Evolutionary conservation across 2,888 invertebrate genomes (phyloP).

Genomic region (Theretra japonica): DNA sequence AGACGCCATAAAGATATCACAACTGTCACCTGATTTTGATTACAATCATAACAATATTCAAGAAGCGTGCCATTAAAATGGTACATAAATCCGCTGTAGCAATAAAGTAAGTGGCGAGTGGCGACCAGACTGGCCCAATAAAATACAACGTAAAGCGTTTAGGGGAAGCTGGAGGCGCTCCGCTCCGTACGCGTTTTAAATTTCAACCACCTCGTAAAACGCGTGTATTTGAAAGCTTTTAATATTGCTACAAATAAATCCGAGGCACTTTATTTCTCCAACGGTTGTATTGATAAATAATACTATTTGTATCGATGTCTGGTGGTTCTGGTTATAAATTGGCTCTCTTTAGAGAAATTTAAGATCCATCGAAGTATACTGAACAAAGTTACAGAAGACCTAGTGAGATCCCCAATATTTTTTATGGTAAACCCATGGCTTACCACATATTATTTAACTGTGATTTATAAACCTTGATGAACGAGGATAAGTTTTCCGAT

Average conservation of each 20-base stretch:
- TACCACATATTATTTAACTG: too few relatives aligned
- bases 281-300: slow-evolving; percentile 2
- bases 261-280: slow-evolving; percentile 43
- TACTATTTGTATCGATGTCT: not conserved
- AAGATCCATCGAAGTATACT: too few relatives aligned
- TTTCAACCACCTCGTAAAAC: slow-evolving; percentile 63
- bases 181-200: slow-evolving; percentile 59
- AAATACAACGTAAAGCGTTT: slow-evolving; percentile 63
- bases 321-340: not conserved
- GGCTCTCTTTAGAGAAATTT: too few relatives aligned
- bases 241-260: slow-evolving; percentile 55
- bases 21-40: too few relatives aligned
- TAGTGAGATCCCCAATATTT: too few relatives aligned
- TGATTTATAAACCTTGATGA: too few relatives aligned
- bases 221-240: slow-evolving; percentile 58
- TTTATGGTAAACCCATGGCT: too few relatives aligned
- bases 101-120: slow-evolving; percentile 40
- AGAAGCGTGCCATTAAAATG: slow-evolving; percentile 7
- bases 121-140: slow-evolving; percentile 54
- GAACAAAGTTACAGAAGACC: too few relatives aligned
- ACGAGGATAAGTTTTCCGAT: too few relatives aligned
- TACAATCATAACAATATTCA: not conserved
- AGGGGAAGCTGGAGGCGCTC: slow-evolving; percentile 45
- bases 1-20: too few relatives aligned
- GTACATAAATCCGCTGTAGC: slow-evolving; percentile 23